These are phyloP conservation scores for Allygus modestus DNA, from an alignment of 2,888 invertebrate species.

Conservation along the genomic window DNA sequence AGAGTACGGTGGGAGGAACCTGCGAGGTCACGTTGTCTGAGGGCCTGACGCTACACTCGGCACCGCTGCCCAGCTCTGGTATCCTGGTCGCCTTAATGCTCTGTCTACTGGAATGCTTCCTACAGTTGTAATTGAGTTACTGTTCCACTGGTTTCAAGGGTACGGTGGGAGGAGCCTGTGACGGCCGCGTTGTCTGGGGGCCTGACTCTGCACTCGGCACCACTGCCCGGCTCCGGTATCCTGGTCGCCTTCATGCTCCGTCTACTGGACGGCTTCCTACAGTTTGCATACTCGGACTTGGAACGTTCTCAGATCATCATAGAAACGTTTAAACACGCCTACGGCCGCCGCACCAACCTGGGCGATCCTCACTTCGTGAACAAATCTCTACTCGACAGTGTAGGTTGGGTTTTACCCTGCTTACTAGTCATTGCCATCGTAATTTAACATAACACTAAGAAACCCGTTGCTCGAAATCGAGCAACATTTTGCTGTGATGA, in stretches of 20 bases:
- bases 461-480: no score
- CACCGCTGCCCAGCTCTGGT: conserved; percentile 78
- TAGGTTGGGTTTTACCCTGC: no score
- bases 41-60: background rate
- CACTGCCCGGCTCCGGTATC: conserved; percentile 78
- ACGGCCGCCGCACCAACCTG: conserved; percentile 90
- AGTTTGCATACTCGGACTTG: conserved; percentile 72
- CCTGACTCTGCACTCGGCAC: background rate
- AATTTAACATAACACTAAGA: no score
- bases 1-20: conserved; percentile 26
- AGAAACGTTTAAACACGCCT: conserved; percentile 95
- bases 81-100: conserved; percentile 88
- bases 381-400: background rate
- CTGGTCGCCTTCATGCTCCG: conserved; percentile 89
- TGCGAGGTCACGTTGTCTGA: background rate
- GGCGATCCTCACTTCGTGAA: conserved; percentile 80
- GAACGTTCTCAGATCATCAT: conserved; percentile 84
- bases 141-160: background rate
- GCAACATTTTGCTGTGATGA: no score
- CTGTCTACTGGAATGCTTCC: conserved; percentile 85
- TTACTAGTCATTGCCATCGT: no score
- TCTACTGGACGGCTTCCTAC: conserved; percentile 83
- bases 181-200: background rate
- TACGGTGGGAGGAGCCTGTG: conserved; percentile 33
- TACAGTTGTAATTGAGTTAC: no score